Percentiles rank a stretch among this genome's conserved stretches.
These are phyloP conservation scores for Callipepla squamata DNA, from an alignment of 2,113 vertebrate genomes.

Conservation along the genomic window DNA sequence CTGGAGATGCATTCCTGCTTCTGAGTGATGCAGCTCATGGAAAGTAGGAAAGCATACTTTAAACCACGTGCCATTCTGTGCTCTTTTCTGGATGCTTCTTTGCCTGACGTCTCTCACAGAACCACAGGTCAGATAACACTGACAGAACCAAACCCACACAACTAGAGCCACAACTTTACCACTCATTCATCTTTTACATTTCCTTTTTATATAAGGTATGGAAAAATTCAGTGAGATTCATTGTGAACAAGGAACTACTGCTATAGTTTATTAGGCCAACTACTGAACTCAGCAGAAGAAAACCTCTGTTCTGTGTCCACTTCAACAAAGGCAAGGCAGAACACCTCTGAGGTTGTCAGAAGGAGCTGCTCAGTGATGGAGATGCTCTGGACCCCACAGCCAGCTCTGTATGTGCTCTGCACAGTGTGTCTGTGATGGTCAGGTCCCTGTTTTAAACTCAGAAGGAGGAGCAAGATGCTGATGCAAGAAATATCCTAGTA, in stretches of 20 bases:
- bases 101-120: not conserved
- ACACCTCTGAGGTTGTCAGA: not conserved
- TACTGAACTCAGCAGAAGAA: slow-evolving; percentile 6
- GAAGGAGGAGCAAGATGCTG: not conserved
- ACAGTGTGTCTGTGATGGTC: not conserved
- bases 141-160: accelerated
- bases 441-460: not conserved
- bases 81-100: accelerated
- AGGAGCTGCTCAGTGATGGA: slow-evolving; percentile 34
- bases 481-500: not conserved
- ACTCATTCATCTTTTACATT: not conserved
- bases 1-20: not conserved
- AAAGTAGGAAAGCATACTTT: not conserved
- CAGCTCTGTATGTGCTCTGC: not conserved
- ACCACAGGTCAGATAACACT: not conserved
- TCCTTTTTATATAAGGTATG: not conserved
- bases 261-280: not conserved
- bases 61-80: accelerated
- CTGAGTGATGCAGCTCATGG: not conserved
- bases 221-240: not conserved
- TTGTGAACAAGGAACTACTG: not conserved
- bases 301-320: not conserved
- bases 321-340: slow-evolving; percentile 28
- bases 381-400: not conserved
- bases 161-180: not conserved